Base-by-base conservation (phyloP, 2,113 vertebrate genomes). In the Saiga tatarica region DNA sequence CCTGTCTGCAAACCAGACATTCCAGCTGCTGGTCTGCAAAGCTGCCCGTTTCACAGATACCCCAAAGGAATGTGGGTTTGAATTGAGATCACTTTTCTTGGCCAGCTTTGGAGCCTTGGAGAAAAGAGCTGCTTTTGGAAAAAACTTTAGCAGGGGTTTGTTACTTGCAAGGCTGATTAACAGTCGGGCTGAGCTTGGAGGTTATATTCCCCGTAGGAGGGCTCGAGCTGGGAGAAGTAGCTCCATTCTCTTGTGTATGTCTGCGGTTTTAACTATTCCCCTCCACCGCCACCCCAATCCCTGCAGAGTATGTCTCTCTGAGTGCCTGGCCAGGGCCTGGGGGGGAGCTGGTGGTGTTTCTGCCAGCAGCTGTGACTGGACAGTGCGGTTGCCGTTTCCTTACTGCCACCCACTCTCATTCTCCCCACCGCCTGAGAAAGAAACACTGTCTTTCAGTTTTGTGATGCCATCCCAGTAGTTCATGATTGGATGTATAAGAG, bases 351-450 rank as follows among this genome's bases (percentile, higher is more conserved):
- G 28, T 7, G 6, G 23, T 53, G 0, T 92, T 97, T 47, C 7
- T 98, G 74, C 52, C 60, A 87, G 57, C 95, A 57, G 11, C 91
- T 30, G 53, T 91, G 79, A 82, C 28, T 96, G 90, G 50, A 45
- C n/a, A 90, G 53, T n/a, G 53, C 4, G 2, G 92, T 98, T 57
- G 26, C 90, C 21, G 33, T 87, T 95, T 96, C 59, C 42, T 98
- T 78, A 74, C 79, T 60, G 67, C 50, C 85, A 33, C 59, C 89
- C 59, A 89, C 47, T 55, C 17, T 93, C 83, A 17, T 83, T 81
- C 55, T 89, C 21, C 45, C 28, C 14, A 2, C 16, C 12, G 62
- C 71, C 1, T 2, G 67, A 71, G 42, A 95, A 50, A 21, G 42
- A 86, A 52, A 4, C 1, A 1, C 9, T 71, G 52, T 78, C 42